Evolutionary conservation across 2,888 invertebrate species (phyloP).

Genomic region (Rhagonycha fulva): DNA sequence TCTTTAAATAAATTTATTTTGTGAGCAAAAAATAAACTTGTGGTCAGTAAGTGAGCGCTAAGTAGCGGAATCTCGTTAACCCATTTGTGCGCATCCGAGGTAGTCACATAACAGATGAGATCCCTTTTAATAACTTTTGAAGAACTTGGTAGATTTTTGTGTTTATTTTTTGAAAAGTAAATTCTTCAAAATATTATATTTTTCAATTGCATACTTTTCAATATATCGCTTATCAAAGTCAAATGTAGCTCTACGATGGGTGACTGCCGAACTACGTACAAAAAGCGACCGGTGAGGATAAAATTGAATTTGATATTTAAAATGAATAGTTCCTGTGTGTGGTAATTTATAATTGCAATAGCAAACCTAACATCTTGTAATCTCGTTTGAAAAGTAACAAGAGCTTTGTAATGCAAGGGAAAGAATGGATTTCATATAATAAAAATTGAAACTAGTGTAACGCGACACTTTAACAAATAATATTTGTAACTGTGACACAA

Average conservation of each 20-base stretch:
- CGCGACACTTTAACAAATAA: conserved; percentile 37
- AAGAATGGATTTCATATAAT: conserved; percentile 14
- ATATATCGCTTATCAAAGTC: neutral
- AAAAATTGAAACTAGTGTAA: conserved; percentile 29
- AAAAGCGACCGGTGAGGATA: no score
- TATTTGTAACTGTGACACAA: conserved; percentile 46
- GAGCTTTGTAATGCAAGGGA: conserved; percentile 10
- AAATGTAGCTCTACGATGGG: no score
- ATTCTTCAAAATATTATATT: neutral
- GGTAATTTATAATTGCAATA: neutral
- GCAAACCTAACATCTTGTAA: conserved; percentile 14
- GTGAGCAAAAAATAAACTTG: no score
- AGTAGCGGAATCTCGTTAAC: no score
- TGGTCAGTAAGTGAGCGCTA: no score
- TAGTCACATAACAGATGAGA: no score
- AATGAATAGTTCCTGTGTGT: neutral
- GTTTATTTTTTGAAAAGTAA: neutral
- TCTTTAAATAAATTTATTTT: no score
- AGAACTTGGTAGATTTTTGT: neutral
- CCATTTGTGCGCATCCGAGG: no score
- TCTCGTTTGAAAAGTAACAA: conserved; percentile 1
- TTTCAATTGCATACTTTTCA: neutral
- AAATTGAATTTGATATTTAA: no score
- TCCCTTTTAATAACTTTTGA: neutral
- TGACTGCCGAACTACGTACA: no score